Evolutionary conservation across 1,140 invertebrate genomes (phyloP).

Genomic region (Drosophila navojoa): DNA sequence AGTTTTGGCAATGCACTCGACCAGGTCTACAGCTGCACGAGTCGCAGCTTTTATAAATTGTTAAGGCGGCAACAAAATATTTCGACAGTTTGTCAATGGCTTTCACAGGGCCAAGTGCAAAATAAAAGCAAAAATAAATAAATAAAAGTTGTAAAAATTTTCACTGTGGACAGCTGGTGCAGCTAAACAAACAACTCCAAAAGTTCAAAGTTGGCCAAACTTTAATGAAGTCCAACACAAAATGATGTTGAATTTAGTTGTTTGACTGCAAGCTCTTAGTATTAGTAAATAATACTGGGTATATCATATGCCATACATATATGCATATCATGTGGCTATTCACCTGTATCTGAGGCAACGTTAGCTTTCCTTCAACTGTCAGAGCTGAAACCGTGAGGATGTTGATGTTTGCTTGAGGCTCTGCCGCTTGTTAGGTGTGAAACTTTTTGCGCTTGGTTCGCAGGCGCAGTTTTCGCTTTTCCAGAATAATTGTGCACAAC

Average conservation of each 20-base stretch:
- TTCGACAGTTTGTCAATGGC: conserved; percentile 50
- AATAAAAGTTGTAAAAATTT: conserved; percentile 39
- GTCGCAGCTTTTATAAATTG: conserved; percentile 5
- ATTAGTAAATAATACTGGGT: neutral
- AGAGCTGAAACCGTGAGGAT: conserved; percentile 51
- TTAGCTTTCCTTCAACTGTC: conserved; percentile 4
- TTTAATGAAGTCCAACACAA: conserved; percentile 49
- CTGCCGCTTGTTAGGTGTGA: conserved; percentile 63
- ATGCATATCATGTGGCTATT: neutral
- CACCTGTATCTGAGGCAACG: conserved; percentile 28
- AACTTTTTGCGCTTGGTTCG: conserved; percentile 80
- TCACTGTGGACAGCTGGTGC: conserved; percentile 33
- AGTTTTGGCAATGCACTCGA: conserved; percentile 17
- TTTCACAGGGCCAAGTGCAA: conserved; percentile 6
- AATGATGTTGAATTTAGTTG: neutral
- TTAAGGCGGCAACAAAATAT: conserved; percentile 23
- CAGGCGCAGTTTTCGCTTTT: conserved; percentile 74
- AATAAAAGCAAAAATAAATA: neutral
- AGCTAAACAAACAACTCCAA: conserved; percentile 13
- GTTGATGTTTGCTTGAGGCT: conserved; percentile 26
- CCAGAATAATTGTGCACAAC: conserved; percentile 73
- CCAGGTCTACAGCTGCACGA: neutral
- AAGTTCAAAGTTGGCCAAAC: conserved; percentile 48
- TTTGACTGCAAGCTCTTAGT: neutral
- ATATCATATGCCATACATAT: no score